phyloP scores from a whole-genome alignment of 2,888 invertebrate genomes.

The Tachina lurida region DNA sequence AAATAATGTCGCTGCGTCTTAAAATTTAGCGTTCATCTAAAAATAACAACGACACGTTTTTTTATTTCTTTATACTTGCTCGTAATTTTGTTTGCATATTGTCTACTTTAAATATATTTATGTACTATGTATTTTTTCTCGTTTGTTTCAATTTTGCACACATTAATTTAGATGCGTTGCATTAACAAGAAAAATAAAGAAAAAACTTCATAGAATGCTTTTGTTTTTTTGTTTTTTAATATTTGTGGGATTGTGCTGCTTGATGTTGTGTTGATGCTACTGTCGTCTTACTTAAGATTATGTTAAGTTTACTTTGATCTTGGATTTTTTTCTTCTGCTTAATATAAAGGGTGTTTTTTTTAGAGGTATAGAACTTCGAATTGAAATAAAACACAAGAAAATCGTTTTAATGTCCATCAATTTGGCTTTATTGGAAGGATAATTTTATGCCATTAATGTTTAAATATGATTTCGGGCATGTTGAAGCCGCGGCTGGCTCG shows the following conservation, averaged over 20 bases:
- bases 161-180: slow-evolving; percentile 43
- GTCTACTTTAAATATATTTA: neutral
- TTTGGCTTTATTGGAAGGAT: too few species aligned
- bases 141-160: slow-evolving; percentile 51
- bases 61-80: neutral
- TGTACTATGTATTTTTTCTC: neutral
- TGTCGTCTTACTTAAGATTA: slow-evolving; percentile 6
- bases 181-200: neutral
- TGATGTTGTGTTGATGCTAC: slow-evolving; percentile 3
- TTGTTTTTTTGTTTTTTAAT: slow-evolving; percentile 1
- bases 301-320: slow-evolving; percentile 45
- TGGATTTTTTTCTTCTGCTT: slow-evolving; percentile 29
- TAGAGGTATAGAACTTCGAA: too few species aligned
- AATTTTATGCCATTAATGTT: too few species aligned
- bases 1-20: slow-evolving; percentile 47
- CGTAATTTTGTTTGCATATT: neutral
- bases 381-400: too few species aligned
- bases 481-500: too few species aligned
- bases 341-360: too few species aligned
- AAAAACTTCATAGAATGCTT: neutral
- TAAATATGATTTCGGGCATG: too few species aligned
- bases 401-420: too few species aligned
- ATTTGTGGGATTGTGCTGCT: slow-evolving; percentile 23
- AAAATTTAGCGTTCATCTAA: slow-evolving; percentile 55
- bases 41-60: slow-evolving; percentile 65